Base-by-base conservation (phyloP, 1,140 invertebrate genomes). In the Macrosteles quadrilineatus region DNA sequence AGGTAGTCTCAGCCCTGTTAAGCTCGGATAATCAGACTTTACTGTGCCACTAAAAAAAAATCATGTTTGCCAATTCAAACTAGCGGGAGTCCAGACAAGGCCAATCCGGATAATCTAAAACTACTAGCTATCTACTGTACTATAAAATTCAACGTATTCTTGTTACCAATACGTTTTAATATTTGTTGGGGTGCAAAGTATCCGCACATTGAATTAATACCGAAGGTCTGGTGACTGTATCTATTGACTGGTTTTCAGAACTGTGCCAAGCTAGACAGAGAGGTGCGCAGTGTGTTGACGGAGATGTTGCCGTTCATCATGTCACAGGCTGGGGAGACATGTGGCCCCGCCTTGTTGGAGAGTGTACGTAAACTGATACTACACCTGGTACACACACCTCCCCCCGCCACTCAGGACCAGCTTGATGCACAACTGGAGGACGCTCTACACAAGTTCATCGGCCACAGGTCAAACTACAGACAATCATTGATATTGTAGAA, bases 391-490 rank as follows among this genome's bases (percentile, higher is more conserved):
- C n/a, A n/a, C n/a, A n/a, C n/a, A n/a, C 69, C 69, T 11, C 3
- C 59, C 0, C 69, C 45, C 17, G 32, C 23, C 57, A 70, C 59
- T 12, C 67, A 69, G 50, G 67, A 69, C 21, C 69, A 64, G 45
- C 30, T 71, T 19, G 68, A 68, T 47, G 59, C 67, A 1, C 31
- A 40, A 17, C 53, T 75, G 21, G 72, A 73, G 53, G 59, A 69
- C 25, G 69, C 70, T 65, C 62, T 75, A 14, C 53, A 67, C 17
- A 75, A 75, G 69, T 75, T 75, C 43, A 67, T 72, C 53, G 73
- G 73, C 27, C 29, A 67, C 31, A 71, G 73, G 73, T 75, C 12
- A 25, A 68, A 36, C 32, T n/a, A n/a, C n/a, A n/a, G n/a, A n/a
- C n/a, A n/a, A n/a, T n/a, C n/a, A n/a, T 29, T 2, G 29, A 2